Percentiles rank a stretch among this genome's conserved stretches.
Evolutionary conservation across 1,140 invertebrate species (phyloP).

Genomic region (Penaeus vannamei): DNA sequence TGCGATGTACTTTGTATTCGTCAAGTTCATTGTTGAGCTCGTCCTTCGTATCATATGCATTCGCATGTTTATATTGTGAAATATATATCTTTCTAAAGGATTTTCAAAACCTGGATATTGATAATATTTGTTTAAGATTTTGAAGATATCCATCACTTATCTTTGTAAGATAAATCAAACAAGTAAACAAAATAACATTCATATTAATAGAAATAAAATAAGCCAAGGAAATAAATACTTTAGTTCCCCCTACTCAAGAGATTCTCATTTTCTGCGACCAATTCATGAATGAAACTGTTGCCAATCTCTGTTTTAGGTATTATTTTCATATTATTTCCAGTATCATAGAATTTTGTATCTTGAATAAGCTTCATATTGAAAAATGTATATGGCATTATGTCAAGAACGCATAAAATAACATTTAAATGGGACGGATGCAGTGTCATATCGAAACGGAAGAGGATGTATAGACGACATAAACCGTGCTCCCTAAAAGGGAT

Average conservation of each 20-base stretch:
- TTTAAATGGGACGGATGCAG: neutral
- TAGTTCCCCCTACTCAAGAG: neutral
- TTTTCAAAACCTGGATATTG: too few species aligned
- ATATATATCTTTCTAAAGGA: too few species aligned
- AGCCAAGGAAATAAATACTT: neutral
- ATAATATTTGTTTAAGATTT: too few species aligned
- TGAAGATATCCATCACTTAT: too few species aligned
- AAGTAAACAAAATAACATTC: neutral
- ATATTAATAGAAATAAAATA: neutral
- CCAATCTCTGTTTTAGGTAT: neutral
- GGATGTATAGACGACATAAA: conserved; percentile 42
- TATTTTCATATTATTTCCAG: neutral
- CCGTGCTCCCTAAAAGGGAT: neutral
- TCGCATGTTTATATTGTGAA: too few species aligned
- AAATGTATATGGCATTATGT: neutral
- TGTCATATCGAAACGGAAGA: conserved; percentile 50
- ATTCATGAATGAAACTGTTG: conserved; percentile 62
- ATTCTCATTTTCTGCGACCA: conserved; percentile 46
- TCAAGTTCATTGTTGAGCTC: too few species aligned
- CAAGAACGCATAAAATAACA: neutral
- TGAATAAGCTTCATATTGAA: neutral
- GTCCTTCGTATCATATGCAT: too few species aligned
- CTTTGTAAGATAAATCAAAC: too few species aligned
- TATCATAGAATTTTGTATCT: neutral
- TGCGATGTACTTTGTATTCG: too few species aligned